Conservation (phyloP, 2,113 vertebrate species). For the Sclerurus mexicanus region DNA sequence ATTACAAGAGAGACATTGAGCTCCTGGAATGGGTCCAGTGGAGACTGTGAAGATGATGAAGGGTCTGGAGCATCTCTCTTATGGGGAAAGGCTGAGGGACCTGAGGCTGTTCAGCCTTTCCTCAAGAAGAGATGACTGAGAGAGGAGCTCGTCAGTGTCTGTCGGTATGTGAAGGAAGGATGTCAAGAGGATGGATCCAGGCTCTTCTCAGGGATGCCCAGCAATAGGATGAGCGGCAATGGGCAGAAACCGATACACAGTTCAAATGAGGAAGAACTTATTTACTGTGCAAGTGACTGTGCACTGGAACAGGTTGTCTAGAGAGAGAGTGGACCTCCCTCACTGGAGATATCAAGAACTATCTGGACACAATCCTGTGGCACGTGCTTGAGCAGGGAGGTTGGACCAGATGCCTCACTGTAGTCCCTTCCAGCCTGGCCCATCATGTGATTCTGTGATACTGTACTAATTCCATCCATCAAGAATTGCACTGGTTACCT, state of each 20-base stretch:
- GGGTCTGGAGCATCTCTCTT: neutral
- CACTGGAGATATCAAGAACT: neutral
- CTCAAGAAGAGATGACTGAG: neutral
- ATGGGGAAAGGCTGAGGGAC: neutral
- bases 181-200: neutral
- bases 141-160: neutral
- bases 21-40: neutral
- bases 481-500: neutral
- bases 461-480: neutral
- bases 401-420: neutral
- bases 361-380: neutral
- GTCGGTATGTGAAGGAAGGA: neutral
- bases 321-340: neutral
- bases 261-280: neutral
- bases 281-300: accelerated
- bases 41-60: neutral
- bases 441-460: neutral
- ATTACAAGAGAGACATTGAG: neutral
- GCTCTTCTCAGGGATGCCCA: neutral
- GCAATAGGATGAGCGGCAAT: accelerated
- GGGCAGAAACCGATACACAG: neutral
- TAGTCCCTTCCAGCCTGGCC: neutral
- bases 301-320: neutral
- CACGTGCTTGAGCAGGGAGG: neutral
- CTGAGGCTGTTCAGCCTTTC: neutral